Evolutionary conservation across 2,113 vertebrate species (phyloP).

Genomic region (Otolemur garnettii): DNA sequence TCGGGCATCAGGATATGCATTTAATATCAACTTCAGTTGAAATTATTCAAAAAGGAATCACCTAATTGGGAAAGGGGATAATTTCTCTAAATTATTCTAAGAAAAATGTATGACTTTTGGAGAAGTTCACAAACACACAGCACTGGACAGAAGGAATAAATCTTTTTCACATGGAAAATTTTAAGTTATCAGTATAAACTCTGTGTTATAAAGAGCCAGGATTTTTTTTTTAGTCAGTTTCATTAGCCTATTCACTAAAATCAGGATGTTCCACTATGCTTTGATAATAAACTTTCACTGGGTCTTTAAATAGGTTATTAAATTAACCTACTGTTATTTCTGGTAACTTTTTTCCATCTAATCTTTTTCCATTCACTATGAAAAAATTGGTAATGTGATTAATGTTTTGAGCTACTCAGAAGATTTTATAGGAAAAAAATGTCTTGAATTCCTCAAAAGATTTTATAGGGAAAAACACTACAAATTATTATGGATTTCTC

Average conservation of each 20-base stretch:
- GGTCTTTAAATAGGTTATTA: neutral
- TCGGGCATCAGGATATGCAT: neutral
- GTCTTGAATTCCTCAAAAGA: constrained; percentile 35
- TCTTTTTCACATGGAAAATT: constrained; percentile 25
- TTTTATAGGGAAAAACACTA: constrained; percentile 8
- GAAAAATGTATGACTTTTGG: neutral
- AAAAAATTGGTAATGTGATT: constrained; percentile 55
- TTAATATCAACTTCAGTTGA: neutral
- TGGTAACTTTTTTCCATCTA: constrained; percentile 20
- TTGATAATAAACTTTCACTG: neutral
- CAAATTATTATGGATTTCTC: constrained; percentile 67
- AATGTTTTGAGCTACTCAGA: constrained; percentile 42
- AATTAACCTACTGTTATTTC: neutral
- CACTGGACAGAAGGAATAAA: neutral
- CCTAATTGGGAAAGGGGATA: neutral
- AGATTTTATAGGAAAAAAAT: constrained; percentile 2
- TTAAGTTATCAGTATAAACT: neutral
- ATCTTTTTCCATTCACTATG: neutral
- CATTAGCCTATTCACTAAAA: neutral
- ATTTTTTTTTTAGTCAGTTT: neutral
- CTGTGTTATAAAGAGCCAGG: neutral
- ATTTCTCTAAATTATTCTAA: neutral
- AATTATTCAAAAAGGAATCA: neutral
- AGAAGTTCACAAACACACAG: neutral
- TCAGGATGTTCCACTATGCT: neutral